A percentile compares a stretch with the other conserved stretches of the same genome.
Conservation (phyloP, 2,797 vertebrate species). For the Oryzias dopingdopingensis region DNA sequence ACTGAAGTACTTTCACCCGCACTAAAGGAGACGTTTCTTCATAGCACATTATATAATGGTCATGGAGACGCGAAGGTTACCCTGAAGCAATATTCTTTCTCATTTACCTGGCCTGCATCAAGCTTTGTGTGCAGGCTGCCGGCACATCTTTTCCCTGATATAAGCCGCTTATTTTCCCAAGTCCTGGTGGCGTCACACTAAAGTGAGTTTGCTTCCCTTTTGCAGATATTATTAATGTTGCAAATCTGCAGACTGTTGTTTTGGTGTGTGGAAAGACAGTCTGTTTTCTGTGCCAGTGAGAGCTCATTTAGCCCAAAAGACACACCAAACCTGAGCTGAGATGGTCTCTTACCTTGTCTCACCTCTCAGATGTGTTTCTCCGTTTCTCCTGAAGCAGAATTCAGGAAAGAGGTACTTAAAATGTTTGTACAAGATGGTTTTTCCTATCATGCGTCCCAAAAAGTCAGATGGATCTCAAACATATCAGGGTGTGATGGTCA, state of each 20-base stretch:
- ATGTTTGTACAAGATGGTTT: no score
- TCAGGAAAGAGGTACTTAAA: no score
- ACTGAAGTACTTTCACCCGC: conserved; percentile 57
- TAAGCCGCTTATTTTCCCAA: conserved; percentile 54
- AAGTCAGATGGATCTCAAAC: no score
- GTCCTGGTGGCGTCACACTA: conserved; percentile 45
- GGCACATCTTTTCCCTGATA: conserved; percentile 50
- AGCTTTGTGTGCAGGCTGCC: conserved; percentile 55
- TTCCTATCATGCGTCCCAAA: no score
- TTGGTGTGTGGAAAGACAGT: conserved; percentile 31
- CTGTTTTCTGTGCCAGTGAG: conserved; percentile 25
- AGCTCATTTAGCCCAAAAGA: conserved; percentile 51
- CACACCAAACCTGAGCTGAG: conserved; percentile 40
- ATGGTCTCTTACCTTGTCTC: conserved; percentile 43
- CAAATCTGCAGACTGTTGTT: conserved; percentile 18
- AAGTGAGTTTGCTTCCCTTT: conserved; percentile 27
- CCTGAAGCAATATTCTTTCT: conserved; percentile 51
- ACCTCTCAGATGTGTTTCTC: conserved; percentile 10
- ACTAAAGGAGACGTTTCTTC: conserved; percentile 57
- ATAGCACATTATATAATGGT: conserved; percentile 52
- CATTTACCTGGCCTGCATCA: conserved; percentile 52
- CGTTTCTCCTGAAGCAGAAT: not conserved
- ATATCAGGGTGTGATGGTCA: no score
- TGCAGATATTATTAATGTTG: conserved; percentile 42
- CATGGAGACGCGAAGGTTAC: conserved; percentile 56